These are phyloP conservation scores for Rhopalosiphum padi DNA, from an alignment of 1,140 invertebrate species.

Conservation along the genomic window DNA sequence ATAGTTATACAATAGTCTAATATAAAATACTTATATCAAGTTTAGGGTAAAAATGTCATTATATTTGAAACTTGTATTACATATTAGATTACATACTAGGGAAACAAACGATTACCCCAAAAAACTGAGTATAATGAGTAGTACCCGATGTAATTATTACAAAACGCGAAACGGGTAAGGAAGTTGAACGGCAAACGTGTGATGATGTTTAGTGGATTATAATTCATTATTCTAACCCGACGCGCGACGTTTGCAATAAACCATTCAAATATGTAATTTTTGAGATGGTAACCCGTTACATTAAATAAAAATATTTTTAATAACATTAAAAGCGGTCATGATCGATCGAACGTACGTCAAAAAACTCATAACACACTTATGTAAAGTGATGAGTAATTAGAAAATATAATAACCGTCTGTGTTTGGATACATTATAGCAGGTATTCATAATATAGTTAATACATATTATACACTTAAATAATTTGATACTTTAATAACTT, in stretches of 20 bases:
- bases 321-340: neutral
- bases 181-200: neutral
- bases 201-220: no score
- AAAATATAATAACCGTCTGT: neutral
- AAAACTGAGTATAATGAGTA: neutral
- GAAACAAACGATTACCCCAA: neutral
- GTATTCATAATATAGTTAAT: neutral
- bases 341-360: neutral
- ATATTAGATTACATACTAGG: neutral
- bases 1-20: neutral
- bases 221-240: no score
- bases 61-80: neutral
- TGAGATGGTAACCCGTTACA: neutral
- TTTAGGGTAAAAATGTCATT: neutral
- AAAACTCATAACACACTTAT: neutral
- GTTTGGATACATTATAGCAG: neutral
- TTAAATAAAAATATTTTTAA: conserved; percentile 24
- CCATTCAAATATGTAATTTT: neutral
- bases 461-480: neutral
- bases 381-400: neutral
- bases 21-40: no score
- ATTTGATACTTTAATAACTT: neutral
- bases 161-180: neutral
- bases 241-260: neutral
- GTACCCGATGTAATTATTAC: neutral